Percentiles rank a stretch among this genome's conserved stretches.
These are phyloP conservation scores for Tenebrio molitor DNA, from an alignment of 1,140 invertebrate species.

Conservation along the genomic window DNA sequence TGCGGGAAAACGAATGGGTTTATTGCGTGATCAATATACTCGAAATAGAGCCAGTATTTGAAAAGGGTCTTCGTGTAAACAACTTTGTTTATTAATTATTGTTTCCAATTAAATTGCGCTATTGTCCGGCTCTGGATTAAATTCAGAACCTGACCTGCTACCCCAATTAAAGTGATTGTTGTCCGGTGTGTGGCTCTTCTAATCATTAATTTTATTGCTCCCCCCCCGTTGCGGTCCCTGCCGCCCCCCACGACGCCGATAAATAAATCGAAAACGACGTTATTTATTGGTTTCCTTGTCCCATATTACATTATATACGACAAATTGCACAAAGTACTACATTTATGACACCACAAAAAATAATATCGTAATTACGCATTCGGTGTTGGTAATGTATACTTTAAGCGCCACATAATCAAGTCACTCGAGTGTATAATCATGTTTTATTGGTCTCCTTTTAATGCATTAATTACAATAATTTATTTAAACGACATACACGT, in stretches of 20 bases:
- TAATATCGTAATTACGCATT: conserved; percentile 19
- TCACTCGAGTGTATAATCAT: neutral
- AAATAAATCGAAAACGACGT: conserved; percentile 39
- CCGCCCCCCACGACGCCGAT: conserved; percentile 3
- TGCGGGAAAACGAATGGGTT: conserved; percentile 3
- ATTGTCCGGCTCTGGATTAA: conserved; percentile 33
- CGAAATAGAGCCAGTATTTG: neutral
- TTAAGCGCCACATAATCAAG: conserved; percentile 35
- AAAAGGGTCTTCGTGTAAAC: conserved; percentile 33
- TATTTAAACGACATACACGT: neutral
- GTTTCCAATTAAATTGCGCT: conserved; percentile 10
- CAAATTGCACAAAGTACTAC: conserved; percentile 29
- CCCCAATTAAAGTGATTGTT: conserved; percentile 35
- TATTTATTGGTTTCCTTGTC: conserved; percentile 33
- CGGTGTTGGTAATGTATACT: conserved; percentile 22
- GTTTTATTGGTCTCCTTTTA: conserved; percentile 27
- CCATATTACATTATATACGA: conserved; percentile 9
- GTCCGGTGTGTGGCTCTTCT: neutral
- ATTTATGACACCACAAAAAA: conserved; percentile 27
- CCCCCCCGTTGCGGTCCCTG: neutral
- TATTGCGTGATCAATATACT: conserved; percentile 17
- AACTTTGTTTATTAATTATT: conserved; percentile 28
- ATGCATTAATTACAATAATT: conserved; percentile 39
- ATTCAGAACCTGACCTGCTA: conserved; percentile 11
- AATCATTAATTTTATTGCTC: conserved; percentile 33